Conservation (phyloP, 92 coral and sea anemone genomes). For the Epizoanthus stellaris region DNA sequence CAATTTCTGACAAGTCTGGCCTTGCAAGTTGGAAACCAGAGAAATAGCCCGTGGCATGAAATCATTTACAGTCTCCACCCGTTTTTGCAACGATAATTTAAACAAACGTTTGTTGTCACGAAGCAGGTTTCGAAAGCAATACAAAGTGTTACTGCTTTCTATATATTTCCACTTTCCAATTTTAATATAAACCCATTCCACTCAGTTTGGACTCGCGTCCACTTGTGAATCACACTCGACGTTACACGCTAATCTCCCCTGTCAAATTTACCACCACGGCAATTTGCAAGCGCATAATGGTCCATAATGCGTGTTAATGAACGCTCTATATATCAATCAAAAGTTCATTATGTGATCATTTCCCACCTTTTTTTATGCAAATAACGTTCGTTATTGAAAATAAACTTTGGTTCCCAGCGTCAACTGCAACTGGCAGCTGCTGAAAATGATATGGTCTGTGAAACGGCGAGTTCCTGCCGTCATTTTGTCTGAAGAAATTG, state of each 20-base stretch:
- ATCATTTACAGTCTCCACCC: too few relatives aligned
- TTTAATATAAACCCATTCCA: too few relatives aligned
- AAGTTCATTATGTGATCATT: neutral
- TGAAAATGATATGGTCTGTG: neutral
- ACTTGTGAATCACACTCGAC: neutral
- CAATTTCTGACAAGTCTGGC: too few relatives aligned
- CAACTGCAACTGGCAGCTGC: neutral
- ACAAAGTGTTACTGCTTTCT: neutral
- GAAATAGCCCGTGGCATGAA: too few relatives aligned
- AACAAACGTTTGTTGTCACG: neutral
- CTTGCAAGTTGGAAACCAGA: too few relatives aligned
- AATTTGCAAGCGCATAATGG: neutral
- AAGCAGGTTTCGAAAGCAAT: neutral
- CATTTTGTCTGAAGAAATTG: neutral
- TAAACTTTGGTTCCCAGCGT: neutral
- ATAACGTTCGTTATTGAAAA: neutral
- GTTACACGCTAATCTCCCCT: neutral
- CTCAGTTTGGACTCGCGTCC: neutral
- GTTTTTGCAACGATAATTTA: neutral
- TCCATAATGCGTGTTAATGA: neutral
- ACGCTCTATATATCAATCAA: conserved; percentile 1
- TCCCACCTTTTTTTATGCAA: neutral
- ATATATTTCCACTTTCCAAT: too few relatives aligned
- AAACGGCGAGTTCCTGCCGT: neutral
- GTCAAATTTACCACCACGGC: neutral